A percentile compares a stretch with the other conserved stretches of the same genome.
phyloP scores from a whole-genome alignment of 2,888 invertebrate genomes.

The Sympetrum striolatum region DNA sequence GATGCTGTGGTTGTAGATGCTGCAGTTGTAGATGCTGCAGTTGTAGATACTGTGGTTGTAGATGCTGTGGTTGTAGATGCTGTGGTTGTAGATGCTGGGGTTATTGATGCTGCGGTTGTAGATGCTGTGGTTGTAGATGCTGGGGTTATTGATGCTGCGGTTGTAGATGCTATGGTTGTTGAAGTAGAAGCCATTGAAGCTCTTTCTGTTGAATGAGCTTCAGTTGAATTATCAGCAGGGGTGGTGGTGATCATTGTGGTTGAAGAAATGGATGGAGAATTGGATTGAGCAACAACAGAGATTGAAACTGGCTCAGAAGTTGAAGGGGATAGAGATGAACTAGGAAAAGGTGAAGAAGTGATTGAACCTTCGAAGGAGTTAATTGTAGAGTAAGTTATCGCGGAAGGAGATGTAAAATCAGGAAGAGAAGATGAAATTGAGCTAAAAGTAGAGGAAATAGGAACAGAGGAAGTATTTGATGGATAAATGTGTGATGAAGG shows the following conservation, averaged over 20 bases:
- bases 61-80: not conserved
- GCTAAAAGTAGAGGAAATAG: not conserved
- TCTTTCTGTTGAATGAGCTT: constrained; percentile 55
- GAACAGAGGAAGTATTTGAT: not conserved
- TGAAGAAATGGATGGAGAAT: not conserved
- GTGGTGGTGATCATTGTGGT: not conserved
- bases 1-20: constrained; percentile 55
- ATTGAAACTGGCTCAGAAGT: not conserved
- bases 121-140: constrained; percentile 20
- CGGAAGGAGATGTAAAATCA: not conserved
- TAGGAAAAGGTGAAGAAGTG: not conserved
- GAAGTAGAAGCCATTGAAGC: constrained; percentile 56
- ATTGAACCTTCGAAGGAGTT: not conserved
- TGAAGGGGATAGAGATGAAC: not conserved
- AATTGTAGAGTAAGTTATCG: not conserved
- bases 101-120: not conserved
- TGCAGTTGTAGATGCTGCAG: not conserved
- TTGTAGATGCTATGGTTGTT: constrained; percentile 35
- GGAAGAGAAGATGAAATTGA: not conserved
- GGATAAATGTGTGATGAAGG: not conserved
- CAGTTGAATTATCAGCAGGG: not conserved
- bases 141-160: constrained; percentile 33
- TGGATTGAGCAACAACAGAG: not conserved
- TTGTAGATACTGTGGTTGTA: not conserved
- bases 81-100: not conserved